phyloP scores from a whole-genome alignment of 2,888 invertebrate species.

The Helleia helle region DNA sequence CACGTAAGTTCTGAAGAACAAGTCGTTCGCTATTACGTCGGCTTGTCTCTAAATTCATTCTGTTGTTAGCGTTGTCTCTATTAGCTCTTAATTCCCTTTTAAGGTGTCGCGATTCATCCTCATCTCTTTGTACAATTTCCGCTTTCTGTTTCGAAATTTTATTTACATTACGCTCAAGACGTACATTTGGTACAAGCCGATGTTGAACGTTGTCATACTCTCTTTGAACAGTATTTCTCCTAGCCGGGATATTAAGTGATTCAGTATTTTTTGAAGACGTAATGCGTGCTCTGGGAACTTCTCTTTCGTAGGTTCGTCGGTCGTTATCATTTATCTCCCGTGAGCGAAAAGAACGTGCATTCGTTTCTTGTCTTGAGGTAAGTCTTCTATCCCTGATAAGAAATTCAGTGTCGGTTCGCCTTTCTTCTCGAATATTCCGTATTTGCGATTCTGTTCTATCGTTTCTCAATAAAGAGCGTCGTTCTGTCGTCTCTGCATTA shows the following conservation, averaged over 20 bases:
- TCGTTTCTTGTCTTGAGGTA: not conserved
- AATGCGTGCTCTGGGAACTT: not conserved
- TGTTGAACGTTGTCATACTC: not conserved
- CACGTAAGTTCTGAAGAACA: not conserved
- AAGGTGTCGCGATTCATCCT: not conserved
- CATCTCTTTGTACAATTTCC: not conserved
- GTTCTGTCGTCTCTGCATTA: not conserved
- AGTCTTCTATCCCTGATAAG: not conserved
- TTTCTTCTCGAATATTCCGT: not conserved
- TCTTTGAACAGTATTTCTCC: not conserved
- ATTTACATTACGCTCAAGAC: not conserved
- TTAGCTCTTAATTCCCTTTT: not conserved
- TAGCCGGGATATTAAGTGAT: not conserved
- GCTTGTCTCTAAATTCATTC: not conserved
- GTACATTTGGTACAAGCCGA: not conserved
- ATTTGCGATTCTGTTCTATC: not conserved
- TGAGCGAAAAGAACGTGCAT: not conserved
- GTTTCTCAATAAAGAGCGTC: not conserved
- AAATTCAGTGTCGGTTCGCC: not conserved
- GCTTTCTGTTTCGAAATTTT: not conserved
- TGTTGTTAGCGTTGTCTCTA: not conserved
- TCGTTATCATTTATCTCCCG: not conserved
- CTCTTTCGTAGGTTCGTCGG: not conserved
- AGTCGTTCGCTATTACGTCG: not conserved
- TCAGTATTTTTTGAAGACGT: not conserved